Base-by-base conservation (phyloP, 2,888 invertebrate species). In the Morpho helenor region DNA sequence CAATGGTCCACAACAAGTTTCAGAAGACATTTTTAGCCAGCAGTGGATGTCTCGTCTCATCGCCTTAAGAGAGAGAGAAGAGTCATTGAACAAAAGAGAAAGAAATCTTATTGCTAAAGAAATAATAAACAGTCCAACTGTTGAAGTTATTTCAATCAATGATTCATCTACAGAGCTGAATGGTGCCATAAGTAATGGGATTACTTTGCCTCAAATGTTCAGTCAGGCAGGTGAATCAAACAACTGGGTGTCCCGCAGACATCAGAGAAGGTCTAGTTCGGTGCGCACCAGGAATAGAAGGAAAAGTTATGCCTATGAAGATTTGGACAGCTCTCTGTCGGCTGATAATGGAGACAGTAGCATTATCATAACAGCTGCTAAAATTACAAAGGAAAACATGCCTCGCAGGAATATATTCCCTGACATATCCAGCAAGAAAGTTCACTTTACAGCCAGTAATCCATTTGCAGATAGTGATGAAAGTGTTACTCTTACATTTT, bases 1-100 rank as follows among this genome's bases (percentile, higher is more conserved):
- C 49, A 79, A 72, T 56, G 75, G 77, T 53, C 91, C 93, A 3
- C 86, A 91, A 64, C 80, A 82, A 67, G 84, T 93, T 7, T 91
- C 92, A 7, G 88, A 92, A 63, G 87, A 92, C 39, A 89, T 92
- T 47, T 82, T 93, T 16, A 91, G 91, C 64, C 82, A 91, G 48
- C 91, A 92, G 63, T 93, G 93, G 92, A 81, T 93, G 80, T 82
- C 91, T 52, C 86, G 92, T n/a, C 76, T 93, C 8, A 79, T 91
- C 57, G 81, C 87, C 48, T 69, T 93, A 42, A 83, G 91, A 51
- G 86, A 91, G 64, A 85, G 91, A 52, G 93, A 93, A 67, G 82
- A 91, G 42, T 81, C 86, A 5, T 78, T 93, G 7, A 89, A 89
- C 61, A 84, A 87, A 60, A 87, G 91, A 56, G 93, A 93, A 68